Evolutionary conservation across 2,888 invertebrate species (phyloP).

Genomic region (Stratiomys singularior): DNA sequence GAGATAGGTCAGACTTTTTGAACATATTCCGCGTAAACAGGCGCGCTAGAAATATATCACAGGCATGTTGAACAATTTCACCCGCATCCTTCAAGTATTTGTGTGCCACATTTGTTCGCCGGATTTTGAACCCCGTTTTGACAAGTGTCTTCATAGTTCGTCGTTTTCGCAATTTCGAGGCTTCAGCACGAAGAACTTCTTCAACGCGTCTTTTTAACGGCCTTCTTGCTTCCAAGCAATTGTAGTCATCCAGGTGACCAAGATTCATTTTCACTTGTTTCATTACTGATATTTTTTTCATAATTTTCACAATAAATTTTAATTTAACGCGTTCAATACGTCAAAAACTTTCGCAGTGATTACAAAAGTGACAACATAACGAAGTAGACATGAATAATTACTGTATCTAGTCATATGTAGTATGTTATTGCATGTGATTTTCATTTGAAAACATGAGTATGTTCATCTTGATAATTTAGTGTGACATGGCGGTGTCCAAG

Average conservation of each 20-base stretch:
- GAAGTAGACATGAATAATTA: too few species aligned
- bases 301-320: too few species aligned
- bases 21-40: not conserved
- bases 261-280: not conserved
- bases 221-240: constrained; percentile 19
- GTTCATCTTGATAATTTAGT: too few species aligned
- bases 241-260: not conserved
- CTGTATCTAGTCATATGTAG: too few species aligned
- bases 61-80: constrained; percentile 37
- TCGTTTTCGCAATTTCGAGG: constrained; percentile 20
- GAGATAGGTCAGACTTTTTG: not conserved
- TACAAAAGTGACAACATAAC: too few species aligned
- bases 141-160: constrained; percentile 31
- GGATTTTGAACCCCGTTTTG: constrained; percentile 39
- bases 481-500: too few species aligned
- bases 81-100: constrained; percentile 35
- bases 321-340: too few species aligned
- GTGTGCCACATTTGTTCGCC: constrained; percentile 30
- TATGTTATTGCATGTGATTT: too few species aligned
- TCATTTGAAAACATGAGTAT: too few species aligned
- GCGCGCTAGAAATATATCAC: constrained; percentile 45
- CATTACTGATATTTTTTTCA: too few species aligned
- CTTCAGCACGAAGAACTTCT: constrained; percentile 44
- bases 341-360: too few species aligned
- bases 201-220: constrained; percentile 26